phyloP scores from a whole-genome alignment of 2,888 invertebrate genomes.

The Drosophila aldrichi region DNA sequence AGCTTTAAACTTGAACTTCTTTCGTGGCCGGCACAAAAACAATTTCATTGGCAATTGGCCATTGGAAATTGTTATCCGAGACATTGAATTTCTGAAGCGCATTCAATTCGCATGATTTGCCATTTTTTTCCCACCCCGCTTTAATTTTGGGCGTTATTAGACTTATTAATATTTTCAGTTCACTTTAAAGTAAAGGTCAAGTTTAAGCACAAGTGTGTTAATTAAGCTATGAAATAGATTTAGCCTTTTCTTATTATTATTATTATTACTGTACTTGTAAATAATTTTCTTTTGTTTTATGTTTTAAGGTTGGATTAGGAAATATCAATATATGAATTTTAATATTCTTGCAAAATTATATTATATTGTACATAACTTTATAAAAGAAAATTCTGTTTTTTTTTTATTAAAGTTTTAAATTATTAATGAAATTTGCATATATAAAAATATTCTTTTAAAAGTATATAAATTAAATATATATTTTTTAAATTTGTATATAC shows the following conservation, averaged over 20 bases:
- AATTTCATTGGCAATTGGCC: constrained; percentile 43
- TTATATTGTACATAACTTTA: too few relatives aligned
- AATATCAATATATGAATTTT: too few relatives aligned
- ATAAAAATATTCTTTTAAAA: too few relatives aligned
- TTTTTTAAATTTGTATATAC: too few relatives aligned
- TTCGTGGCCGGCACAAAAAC: constrained; percentile 21
- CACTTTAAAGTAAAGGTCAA: constrained; percentile 53
- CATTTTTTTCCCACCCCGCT: neutral
- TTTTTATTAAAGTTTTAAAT: too few relatives aligned
- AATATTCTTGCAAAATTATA: too few relatives aligned
- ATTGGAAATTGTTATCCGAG: constrained; percentile 23
- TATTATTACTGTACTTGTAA: too few relatives aligned
- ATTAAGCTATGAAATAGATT: constrained; percentile 12
- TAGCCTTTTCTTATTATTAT: neutral
- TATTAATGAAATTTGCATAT: too few relatives aligned
- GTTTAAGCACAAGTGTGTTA: constrained; percentile 27
- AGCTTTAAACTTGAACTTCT: constrained; percentile 73
- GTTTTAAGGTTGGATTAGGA: neutral
- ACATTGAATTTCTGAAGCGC: constrained; percentile 47
- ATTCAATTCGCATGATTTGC: constrained; percentile 53
- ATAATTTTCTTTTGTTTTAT: neutral
- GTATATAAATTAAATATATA: too few relatives aligned
- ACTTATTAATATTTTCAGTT: constrained; percentile 16
- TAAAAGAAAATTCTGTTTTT: too few relatives aligned
- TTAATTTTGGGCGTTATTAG: constrained; percentile 15